Evolutionary conservation across 2,888 invertebrate species (phyloP).

Genomic region (Spilarctia lutea): DNA sequence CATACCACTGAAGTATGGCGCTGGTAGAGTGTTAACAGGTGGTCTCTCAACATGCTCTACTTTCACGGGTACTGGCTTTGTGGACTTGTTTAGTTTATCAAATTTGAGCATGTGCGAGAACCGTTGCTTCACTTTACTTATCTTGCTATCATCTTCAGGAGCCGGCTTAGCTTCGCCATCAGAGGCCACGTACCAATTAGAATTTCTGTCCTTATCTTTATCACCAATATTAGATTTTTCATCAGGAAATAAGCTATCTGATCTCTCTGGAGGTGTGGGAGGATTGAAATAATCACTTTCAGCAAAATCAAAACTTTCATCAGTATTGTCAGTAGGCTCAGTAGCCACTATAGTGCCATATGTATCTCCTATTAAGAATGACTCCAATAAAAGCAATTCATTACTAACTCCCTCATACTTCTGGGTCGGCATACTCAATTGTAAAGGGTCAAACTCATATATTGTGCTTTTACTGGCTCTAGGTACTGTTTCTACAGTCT

Average conservation of each 20-base stretch:
- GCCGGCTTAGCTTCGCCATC: conserved; percentile 52
- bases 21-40: conserved; percentile 76
- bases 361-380: conserved; percentile 89
- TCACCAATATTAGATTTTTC: conserved; percentile 49
- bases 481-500: conserved; percentile 21
- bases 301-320: conserved; percentile 69
- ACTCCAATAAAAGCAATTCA: conserved; percentile 88
- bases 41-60: conserved; percentile 82
- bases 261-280: conserved; percentile 88
- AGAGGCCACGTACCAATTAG: conserved; percentile 75
- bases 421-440: conserved; percentile 54
- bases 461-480: conserved; percentile 87
- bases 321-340: conserved; percentile 75
- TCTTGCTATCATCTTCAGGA: conserved; percentile 60
- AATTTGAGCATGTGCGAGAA: conserved; percentile 82
- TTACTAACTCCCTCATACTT: conserved; percentile 85
- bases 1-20: conserved; percentile 87
- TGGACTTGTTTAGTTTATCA: conserved; percentile 74
- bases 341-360: conserved; percentile 87
- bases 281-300: conserved; percentile 83
- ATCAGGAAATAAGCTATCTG: conserved; percentile 87
- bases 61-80: conserved; percentile 60
- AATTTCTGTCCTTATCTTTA: conserved; percentile 76
- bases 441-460: conserved; percentile 90
- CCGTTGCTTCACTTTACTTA: conserved; percentile 71